Evolutionary conservation across 1,140 invertebrate species (phyloP).

Genomic region (Aphelenchoides fujianensis): DNA sequence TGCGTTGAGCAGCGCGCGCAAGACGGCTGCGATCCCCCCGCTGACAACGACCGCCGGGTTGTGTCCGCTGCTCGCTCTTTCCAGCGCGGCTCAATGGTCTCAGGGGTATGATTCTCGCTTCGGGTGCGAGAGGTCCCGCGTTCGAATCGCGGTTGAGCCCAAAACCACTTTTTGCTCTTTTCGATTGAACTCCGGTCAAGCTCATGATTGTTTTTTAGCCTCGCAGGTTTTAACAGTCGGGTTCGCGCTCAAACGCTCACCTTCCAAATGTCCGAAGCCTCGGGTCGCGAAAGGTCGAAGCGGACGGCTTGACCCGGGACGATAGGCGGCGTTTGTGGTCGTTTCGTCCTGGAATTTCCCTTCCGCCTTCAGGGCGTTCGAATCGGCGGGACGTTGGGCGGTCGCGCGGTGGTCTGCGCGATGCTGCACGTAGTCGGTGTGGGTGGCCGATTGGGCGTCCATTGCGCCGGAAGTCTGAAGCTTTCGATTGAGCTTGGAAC

Average conservation of each 20-base stretch:
- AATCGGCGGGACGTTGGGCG: constrained; percentile 26
- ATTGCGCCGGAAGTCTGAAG: constrained; percentile 18
- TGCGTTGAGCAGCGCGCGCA: no score
- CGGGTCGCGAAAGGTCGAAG: constrained; percentile 14
- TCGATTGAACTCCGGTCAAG: no score
- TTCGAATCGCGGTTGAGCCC: not conserved
- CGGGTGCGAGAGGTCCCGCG: constrained; percentile 65
- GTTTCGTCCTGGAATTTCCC: constrained; percentile 26
- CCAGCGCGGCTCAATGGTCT: no score
- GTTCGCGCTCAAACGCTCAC: constrained; percentile 16
- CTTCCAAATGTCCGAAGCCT: constrained; percentile 41
- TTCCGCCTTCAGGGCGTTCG: constrained; percentile 27
- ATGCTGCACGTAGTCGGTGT: constrained; percentile 12
- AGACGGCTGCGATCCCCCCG: no score
- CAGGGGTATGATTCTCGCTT: constrained; percentile 66
- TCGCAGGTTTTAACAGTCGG: not conserved
- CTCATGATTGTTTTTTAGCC: not conserved
- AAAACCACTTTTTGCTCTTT: not conserved
- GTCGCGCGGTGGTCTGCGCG: constrained; percentile 21
- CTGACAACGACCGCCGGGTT: no score
- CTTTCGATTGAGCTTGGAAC: no score
- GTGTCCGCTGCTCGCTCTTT: no score
- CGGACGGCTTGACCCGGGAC: constrained; percentile 33
- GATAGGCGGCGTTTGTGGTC: constrained; percentile 9
- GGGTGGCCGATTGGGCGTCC: not conserved